Conservation (phyloP, 1,140 invertebrate genomes). For the Tetranychus urticae region DNA sequence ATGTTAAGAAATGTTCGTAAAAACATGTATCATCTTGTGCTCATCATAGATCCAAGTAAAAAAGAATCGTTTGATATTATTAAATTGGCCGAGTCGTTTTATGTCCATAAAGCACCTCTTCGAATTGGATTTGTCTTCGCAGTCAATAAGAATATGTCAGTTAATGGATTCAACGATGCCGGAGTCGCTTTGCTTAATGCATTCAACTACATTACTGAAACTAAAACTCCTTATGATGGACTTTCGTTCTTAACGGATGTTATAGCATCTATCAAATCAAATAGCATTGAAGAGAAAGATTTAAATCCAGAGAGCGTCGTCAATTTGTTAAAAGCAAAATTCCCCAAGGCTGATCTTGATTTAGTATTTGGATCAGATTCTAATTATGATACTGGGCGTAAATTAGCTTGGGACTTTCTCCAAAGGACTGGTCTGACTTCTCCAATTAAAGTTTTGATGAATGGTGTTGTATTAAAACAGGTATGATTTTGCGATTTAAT, state of each 20-base stretch:
- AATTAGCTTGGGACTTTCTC: slow-evolving; percentile 42
- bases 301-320: slow-evolving; percentile 39
- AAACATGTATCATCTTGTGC: slow-evolving; percentile 79
- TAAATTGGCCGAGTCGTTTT: slow-evolving; percentile 69
- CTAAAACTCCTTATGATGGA: slow-evolving; percentile 40
- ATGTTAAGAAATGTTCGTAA: slow-evolving; percentile 79
- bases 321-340: slow-evolving; percentile 39
- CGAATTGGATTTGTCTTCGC: slow-evolving; percentile 75
- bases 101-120: slow-evolving; percentile 51
- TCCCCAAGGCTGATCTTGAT: slow-evolving; percentile 36
- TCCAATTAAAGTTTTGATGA: slow-evolving; percentile 48
- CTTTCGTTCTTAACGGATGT: slow-evolving; percentile 60
- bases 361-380: slow-evolving; percentile 66
- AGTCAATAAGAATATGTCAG: slow-evolving; percentile 31
- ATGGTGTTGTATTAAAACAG: slow-evolving; percentile 64
- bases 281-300: slow-evolving; percentile 19
- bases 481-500: slow-evolving; percentile 21
- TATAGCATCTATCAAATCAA: slow-evolving; percentile 18
- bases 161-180: slow-evolving; percentile 37
- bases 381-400: slow-evolving; percentile 66
- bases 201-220: slow-evolving; percentile 69
- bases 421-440: slow-evolving; percentile 46
- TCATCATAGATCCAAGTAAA: slow-evolving; percentile 66
- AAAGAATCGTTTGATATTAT: slow-evolving; percentile 41
- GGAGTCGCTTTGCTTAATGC: slow-evolving; percentile 67